Evolutionary conservation across 2,888 invertebrate species (phyloP), one percentile per base, ranked within the genome.

Genomic region (Exephanes ischioxanthus): DNA sequence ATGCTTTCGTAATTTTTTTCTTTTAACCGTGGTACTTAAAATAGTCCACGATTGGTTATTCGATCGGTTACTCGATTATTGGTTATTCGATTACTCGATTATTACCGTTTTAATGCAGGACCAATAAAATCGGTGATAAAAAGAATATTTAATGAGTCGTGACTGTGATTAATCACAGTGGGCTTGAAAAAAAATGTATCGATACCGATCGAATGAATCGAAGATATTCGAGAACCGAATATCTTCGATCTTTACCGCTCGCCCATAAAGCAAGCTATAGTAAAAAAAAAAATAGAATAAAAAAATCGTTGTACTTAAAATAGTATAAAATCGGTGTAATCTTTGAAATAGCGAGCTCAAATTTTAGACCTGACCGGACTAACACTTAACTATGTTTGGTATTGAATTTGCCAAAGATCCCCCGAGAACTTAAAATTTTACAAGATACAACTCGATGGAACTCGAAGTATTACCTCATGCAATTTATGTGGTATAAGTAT

Each of bases 391-490:
- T 41, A 4, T 16, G 14, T 4, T 48, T 14, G 16, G 16, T 48
- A 48, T 16, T 14, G 45, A 48, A 48, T 48, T 48, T 48, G 3
- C 45, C 16, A 48, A 48, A 48, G 3, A 48, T 16, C 45, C 16
- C 3, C 16, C 3, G 16, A 16, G 45, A 16, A 55, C 53, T 19
- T 26, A 4, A 51, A 51, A 51, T 58, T 41, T 61, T n/a, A 51
- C n/a, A 22, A 33, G 33, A n/a, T 16, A 63, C 33, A 58, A 26
- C 45, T 14, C 37, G 63, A 48, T 30, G 55, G 70, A 37, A 19
- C 53, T 22, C n/a, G 19, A 48, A 61, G 68, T 81, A 53, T 81
- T 81, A 66, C 85, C 77, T 77, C 77, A 63, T 45, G 72, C 77
- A 63, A 84, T 77, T 84, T 84, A 81, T 78, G 72, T 53, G 41